Conservation (phyloP, 1,140 invertebrate genomes). For the Homarus americanus region DNA sequence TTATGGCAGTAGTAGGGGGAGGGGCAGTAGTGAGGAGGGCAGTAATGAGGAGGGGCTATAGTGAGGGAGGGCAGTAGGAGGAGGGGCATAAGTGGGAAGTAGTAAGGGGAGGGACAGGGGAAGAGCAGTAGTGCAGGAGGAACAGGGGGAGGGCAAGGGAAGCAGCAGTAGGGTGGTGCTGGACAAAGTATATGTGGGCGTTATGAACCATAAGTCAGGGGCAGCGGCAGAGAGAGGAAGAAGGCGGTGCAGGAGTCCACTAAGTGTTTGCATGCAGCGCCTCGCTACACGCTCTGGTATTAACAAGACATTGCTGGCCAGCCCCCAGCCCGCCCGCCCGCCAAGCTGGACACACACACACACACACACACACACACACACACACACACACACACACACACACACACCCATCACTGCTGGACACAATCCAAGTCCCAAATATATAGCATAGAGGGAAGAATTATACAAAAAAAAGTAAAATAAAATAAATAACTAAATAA, state of each 20-base stretch:
- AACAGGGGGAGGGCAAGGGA: not conserved
- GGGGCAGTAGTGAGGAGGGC: too few species aligned
- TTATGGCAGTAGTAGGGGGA: too few species aligned
- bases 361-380: constrained; percentile 30
- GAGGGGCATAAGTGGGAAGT: not conserved
- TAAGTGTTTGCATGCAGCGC: not conserved
- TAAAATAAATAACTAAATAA: too few species aligned
- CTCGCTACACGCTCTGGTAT: not conserved
- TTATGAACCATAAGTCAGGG: not conserved
- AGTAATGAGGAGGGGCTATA: too few species aligned
- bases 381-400: constrained; percentile 11
- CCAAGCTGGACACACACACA: constrained; percentile 2
- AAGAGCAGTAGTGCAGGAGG: not conserved
- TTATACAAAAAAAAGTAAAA: too few species aligned
- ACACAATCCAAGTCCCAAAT: not conserved
- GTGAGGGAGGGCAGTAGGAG: not conserved
- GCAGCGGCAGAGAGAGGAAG: not conserved
- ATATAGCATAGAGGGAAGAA: too few species aligned
- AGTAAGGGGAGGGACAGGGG: not conserved
- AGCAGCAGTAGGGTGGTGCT: not conserved
- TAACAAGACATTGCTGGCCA: not conserved
- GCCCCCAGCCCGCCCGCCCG: not conserved
- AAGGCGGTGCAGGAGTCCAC: not conserved
- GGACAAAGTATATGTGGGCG: not conserved
- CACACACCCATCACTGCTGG: not conserved